These are phyloP conservation scores for Phalacrocorax brasilianus DNA, from an alignment of 2,113 vertebrate genomes.

Conservation along the genomic window DNA sequence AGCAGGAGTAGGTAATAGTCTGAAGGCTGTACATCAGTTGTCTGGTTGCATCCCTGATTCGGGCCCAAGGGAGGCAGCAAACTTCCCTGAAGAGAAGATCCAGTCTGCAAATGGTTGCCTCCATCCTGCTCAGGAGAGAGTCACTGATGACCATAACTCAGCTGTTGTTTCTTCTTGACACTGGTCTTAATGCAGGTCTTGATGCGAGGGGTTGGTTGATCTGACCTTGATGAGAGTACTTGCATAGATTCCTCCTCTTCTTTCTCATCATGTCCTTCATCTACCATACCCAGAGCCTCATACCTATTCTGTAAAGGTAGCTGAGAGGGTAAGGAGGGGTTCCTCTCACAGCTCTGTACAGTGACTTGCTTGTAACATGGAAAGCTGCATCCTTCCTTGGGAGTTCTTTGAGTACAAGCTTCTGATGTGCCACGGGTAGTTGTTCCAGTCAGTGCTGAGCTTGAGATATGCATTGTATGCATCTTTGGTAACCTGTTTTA, in stretches of 20 bases:
- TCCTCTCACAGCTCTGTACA: background rate
- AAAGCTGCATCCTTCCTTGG: background rate
- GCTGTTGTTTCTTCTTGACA: background rate
- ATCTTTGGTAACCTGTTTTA: background rate
- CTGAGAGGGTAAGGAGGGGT: background rate
- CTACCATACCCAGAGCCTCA: background rate
- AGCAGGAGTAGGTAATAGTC: background rate
- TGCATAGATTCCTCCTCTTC: background rate
- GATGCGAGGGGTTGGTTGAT: background rate
- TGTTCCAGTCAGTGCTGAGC: background rate
- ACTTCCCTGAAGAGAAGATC: background rate
- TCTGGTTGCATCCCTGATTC: background rate
- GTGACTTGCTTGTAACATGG: background rate
- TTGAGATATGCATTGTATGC: background rate
- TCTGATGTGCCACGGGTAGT: background rate
- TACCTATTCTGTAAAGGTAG: background rate
- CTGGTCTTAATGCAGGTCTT: background rate
- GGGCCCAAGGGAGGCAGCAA: background rate
- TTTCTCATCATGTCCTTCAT: background rate
- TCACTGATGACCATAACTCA: background rate
- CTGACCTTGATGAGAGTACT: background rate
- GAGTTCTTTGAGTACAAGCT: background rate
- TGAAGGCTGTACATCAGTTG: background rate
- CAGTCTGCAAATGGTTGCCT: background rate
- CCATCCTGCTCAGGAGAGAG: background rate